Evolutionary conservation across 2,888 invertebrate genomes (phyloP), one percentile per base, ranked within the genome.

Genomic region (Nomada ferruginata): DNA sequence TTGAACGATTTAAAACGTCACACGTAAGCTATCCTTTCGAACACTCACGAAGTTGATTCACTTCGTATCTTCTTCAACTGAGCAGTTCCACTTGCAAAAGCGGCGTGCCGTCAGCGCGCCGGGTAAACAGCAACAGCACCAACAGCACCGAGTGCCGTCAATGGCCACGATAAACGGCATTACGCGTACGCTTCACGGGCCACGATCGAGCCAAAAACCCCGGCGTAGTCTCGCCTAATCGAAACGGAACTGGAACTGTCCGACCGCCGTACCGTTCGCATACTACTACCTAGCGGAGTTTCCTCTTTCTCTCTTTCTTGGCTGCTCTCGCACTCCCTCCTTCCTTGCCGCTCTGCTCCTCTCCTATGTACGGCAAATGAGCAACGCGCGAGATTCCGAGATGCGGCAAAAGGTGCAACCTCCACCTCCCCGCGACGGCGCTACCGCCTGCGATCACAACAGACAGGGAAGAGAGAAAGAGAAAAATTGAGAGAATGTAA

Each of bases 321-420:
- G 72, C 79, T 53, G 68, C 71, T 71, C 47, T 63, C 81, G 13
- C 69, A 64, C 68, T 50, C 61, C 55, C 74, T 81, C 82, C 42
- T 74, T 73, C 79, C 63, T 60, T 68, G 71, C 63, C 73, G 72
- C 82, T 73, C 73, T 65, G 70, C 73, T 71, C 74, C 75, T 75
- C 77, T 76, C 82, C 86, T 85, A 87, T 86, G 87, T 88, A 85
- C 89, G 84, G 90, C 88, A 91, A 90, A 90, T 90, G 90, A 91
- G 90, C 91, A 89, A 89, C 90, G 90, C 89, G 89, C 88, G 90
- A 90, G 90, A 91, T 91, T 91, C 91, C 90, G 90, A 91, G 91
- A 91, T 91, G 91, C 91, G 91, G 91, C 91, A 90, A 91, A 91
- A 91, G 91, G 91, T 91, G 90, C 91, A 91, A 91, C 88, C 87